Conservation (phyloP, 2,888 invertebrate genomes). For the Leptinotarsa juncta region DNA sequence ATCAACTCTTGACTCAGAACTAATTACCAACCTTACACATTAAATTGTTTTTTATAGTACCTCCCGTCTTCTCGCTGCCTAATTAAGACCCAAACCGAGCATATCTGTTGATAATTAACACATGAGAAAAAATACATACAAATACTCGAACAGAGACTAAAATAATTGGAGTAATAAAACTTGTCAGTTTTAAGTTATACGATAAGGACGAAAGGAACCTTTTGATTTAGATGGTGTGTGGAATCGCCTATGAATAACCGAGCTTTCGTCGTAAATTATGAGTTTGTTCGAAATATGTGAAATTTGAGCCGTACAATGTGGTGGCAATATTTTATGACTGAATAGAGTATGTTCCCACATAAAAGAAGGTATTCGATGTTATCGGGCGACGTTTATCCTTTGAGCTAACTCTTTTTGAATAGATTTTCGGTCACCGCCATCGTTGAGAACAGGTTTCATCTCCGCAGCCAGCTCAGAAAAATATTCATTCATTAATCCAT, state of each 20-base stretch:
- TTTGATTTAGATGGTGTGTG: conserved; percentile 56
- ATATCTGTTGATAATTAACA: conserved; percentile 14
- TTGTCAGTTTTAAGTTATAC: conserved; percentile 39
- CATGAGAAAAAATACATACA: not conserved
- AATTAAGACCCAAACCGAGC: conserved; percentile 14
- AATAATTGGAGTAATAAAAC: conserved; percentile 49
- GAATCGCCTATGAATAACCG: conserved; percentile 59
- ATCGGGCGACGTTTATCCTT: conserved; percentile 7
- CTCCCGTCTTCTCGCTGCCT: not conserved
- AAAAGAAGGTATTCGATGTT: conserved; percentile 19
- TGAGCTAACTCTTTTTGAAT: conserved; percentile 3
- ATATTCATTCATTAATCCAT: no score
- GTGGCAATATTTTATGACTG: conserved; percentile 54
- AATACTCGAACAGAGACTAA: conserved; percentile 34
- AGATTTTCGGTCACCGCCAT: not conserved
- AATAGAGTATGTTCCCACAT: conserved; percentile 20
- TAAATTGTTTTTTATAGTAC: not conserved
- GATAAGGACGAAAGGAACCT: conserved; percentile 45
- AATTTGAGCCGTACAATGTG: conserved; percentile 60
- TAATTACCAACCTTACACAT: not conserved
- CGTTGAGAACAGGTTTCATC: not conserved
- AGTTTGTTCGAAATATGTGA: conserved; percentile 60
- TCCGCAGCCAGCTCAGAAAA: no score
- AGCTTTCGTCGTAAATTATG: conserved; percentile 60
- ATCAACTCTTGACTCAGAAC: not conserved